These are phyloP conservation scores for Meloidogyne chitwoodi DNA, from an alignment of 1,140 invertebrate genomes.

Conservation along the genomic window DNA sequence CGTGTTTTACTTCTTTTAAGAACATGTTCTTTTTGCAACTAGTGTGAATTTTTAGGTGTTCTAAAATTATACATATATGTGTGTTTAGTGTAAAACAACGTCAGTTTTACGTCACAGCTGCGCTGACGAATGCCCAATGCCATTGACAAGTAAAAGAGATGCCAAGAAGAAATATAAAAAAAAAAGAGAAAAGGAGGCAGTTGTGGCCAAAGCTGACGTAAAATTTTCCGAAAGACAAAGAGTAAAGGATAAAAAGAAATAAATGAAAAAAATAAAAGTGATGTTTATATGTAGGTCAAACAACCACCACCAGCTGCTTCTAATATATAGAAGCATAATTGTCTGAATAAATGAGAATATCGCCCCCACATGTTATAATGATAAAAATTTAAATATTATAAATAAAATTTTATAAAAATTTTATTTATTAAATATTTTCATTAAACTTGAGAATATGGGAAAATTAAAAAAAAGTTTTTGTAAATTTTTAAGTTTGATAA, in stretches of 20 bases:
- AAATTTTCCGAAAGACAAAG: not conserved
- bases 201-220: not conserved
- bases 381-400: too few relatives aligned
- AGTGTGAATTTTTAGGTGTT: not conserved
- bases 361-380: not conserved
- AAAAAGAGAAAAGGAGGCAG: not conserved
- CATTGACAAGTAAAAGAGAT: not conserved
- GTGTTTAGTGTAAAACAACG: not conserved
- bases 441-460: too few relatives aligned
- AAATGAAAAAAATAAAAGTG: not conserved
- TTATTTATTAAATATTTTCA: too few relatives aligned
- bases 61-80: not conserved
- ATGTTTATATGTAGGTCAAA: not conserved
- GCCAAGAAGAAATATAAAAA: not conserved
- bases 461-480: too few relatives aligned
- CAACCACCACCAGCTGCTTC: not conserved
- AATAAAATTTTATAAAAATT: too few relatives aligned
- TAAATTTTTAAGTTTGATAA: too few relatives aligned
- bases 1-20: not conserved
- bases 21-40: not conserved
- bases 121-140: not conserved
- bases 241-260: not conserved
- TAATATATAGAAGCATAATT: not conserved
- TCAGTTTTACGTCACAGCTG: not conserved
- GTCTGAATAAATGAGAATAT: not conserved